These are phyloP conservation scores for Pheosia tremula DNA, from an alignment of 2,888 invertebrate genomes.

Conservation along the genomic window DNA sequence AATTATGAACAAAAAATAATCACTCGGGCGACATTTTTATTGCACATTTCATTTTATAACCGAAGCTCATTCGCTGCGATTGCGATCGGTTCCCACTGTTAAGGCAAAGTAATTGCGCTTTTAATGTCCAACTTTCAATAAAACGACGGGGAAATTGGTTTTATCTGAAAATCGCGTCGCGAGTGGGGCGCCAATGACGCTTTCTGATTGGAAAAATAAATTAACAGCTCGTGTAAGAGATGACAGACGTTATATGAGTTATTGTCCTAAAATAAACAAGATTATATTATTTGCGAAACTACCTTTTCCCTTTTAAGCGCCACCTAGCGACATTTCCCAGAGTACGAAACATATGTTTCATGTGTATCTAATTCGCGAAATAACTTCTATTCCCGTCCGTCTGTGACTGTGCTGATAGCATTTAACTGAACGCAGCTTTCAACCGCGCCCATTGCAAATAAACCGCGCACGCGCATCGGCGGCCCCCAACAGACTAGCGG, in stretches of 20 bases:
- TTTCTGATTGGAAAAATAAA: conserved; percentile 31
- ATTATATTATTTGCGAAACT: conserved; percentile 7
- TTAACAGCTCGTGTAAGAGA: conserved; percentile 15
- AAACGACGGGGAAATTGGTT: conserved; percentile 21
- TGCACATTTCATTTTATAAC: conserved; percentile 35
- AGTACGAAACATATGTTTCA: conserved; percentile 8
- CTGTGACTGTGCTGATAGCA: conserved; percentile 44
- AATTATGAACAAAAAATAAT: conserved; percentile 22
- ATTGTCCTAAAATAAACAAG: neutral
- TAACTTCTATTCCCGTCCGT: conserved; percentile 32
- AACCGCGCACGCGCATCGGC: conserved; percentile 45
- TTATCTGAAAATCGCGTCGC: conserved; percentile 20
- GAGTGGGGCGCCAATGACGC: conserved; percentile 19
- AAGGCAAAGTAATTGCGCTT: conserved; percentile 48
- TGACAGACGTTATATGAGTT: neutral
- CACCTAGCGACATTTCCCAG: neutral
- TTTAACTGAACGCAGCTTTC: conserved; percentile 56
- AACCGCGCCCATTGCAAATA: conserved; percentile 57
- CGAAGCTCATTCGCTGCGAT: conserved; percentile 31
- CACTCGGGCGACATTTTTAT: conserved; percentile 33
- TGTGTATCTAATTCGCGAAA: conserved; percentile 31
- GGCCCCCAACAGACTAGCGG: conserved; percentile 74
- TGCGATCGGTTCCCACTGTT: conserved; percentile 55
- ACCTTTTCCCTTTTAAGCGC: too few species aligned
- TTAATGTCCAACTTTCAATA: conserved; percentile 34